Base-by-base conservation (phyloP, 2,888 invertebrate genomes). In the Onchidella celtica region DNA sequence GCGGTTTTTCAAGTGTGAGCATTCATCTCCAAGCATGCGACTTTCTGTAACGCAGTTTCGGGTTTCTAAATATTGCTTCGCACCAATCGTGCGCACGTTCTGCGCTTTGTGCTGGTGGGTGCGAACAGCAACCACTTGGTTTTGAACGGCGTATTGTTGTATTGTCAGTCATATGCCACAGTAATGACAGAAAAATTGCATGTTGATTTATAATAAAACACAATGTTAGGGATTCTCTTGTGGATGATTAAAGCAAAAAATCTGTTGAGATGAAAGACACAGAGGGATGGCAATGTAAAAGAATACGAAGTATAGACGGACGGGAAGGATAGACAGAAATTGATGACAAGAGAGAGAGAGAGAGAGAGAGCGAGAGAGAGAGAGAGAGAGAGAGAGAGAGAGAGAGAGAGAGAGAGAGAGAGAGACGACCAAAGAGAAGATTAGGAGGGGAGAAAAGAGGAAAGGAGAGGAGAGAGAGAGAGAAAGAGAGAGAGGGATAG, bases 51-150 rank as follows among this genome's bases (percentile, higher is more conserved):
- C 75, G n/a, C 65, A 65, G 40, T 65, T 17, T 29, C 55, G 55
- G 65, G 27, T 65, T 36, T 65, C 21, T 75, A 75, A 75, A 75
- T 59, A 75, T 75, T 75, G 40, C 75, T 32, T 75, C 40, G 34
- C 55, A 75, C n/a, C 21, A 21, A n/a, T 27, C 65, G 29, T 21
- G 47, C n/a, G 63, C 38, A 65, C 17, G 63, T 34, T 21, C 36
- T 34, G 55, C 57, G 55, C 57, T 72, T 55, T 72, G 3, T 29
- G 55, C 57, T 0, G 57, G 6, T 34, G 57, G 24, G 55, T 14
- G 6, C 21, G 24, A 69, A 69, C 69, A 69, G 32, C 47, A n/a
- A n/a, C 57, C 72, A 29, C n/a, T n/a, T n/a, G n/a, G n/a, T n/a
- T n/a, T n/a, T n/a, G 72, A 24, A 6, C 17, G 21, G 11, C 72